Evolutionary conservation across 2,888 invertebrate genomes (phyloP).

Genomic region (Meteorus colon): DNA sequence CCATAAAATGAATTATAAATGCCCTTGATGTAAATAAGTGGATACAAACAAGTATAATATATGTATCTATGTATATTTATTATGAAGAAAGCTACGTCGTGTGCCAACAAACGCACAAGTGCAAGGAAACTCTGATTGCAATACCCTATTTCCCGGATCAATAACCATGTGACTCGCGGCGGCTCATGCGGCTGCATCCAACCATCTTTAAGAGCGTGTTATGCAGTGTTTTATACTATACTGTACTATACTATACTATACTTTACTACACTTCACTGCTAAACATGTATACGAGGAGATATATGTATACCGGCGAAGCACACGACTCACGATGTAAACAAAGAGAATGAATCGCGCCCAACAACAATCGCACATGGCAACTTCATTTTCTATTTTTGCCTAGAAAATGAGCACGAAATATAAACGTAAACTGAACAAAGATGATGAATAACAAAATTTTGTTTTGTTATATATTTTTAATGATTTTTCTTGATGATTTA

Average conservation of each 20-base stretch:
- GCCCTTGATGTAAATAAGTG: neutral
- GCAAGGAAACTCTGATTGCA: conserved; percentile 13
- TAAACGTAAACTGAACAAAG: neutral
- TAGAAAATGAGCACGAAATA: neutral
- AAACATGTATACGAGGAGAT: neutral
- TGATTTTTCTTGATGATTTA: conserved; percentile 18
- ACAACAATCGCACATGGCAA: conserved; percentile 55
- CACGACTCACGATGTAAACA: neutral
- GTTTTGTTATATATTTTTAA: neutral
- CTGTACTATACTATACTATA: neutral
- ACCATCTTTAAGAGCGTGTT: conserved; percentile 10
- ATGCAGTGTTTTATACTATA: neutral
- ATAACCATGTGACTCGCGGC: conserved; percentile 19
- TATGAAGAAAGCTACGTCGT: neutral
- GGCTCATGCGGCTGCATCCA: conserved; percentile 4
- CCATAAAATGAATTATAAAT: neutral
- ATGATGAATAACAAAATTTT: neutral
- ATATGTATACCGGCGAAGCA: neutral
- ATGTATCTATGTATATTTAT: neutral
- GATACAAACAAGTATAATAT: no score
- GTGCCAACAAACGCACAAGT: conserved; percentile 9
- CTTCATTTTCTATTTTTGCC: conserved; percentile 23
- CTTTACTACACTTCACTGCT: neutral
- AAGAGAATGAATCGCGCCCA: conserved; percentile 52
- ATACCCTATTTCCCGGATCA: conserved; percentile 23